Base-by-base conservation (phyloP, 2,888 invertebrate species). In the Agrilus biguttatus region DNA sequence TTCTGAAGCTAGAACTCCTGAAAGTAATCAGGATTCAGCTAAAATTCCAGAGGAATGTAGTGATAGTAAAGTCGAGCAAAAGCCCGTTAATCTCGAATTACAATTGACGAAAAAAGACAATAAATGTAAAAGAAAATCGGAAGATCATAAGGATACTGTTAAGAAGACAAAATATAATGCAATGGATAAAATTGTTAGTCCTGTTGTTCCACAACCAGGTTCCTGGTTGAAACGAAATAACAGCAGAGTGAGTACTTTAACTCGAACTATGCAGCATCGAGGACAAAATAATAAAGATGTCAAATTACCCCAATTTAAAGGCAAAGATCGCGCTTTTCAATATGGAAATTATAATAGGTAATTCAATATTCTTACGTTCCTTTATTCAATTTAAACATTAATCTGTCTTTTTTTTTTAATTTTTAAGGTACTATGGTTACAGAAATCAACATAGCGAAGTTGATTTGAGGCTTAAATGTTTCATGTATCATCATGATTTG, bases 271-370 rank as follows among this genome's bases (percentile, higher is more conserved):
- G 38, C 58, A 62, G n/a, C 63, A 61, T 34, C 61, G 64, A 39
- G 59, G 62, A 39, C 65, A 63, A 2, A 62, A 65, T 48, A 57
- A 61, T 23, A 57, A 63, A 47, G 67, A 70, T 43, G 66, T 69
- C 44, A 68, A 70, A 52, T 56, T 73, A 53, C 80, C 81, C 8
- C 75, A 72, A 46, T 88, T 87, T 66, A 78, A 83, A 54, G 72
- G 77, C 17, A 84, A 84, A 61, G 80, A 85, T 61, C 75, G 77
- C 45, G 77, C 78, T 60, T 95, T 90, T 69, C 86, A 89, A 58
- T 93, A 85, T 71, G 97, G 98, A 44, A 98, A 98, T 68, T 97
- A 95, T 67, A 88, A 90, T 64, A 82, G 89, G 69, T 79, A 55
- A 55, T 28, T 41, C 21, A 36, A n/a, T 21, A 17, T 13, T 40